Percentiles rank a stretch among this genome's conserved stretches.
These are phyloP conservation scores for Poecilia wingei DNA, from an alignment of 2,797 vertebrate genomes.

Conservation along the genomic window DNA sequence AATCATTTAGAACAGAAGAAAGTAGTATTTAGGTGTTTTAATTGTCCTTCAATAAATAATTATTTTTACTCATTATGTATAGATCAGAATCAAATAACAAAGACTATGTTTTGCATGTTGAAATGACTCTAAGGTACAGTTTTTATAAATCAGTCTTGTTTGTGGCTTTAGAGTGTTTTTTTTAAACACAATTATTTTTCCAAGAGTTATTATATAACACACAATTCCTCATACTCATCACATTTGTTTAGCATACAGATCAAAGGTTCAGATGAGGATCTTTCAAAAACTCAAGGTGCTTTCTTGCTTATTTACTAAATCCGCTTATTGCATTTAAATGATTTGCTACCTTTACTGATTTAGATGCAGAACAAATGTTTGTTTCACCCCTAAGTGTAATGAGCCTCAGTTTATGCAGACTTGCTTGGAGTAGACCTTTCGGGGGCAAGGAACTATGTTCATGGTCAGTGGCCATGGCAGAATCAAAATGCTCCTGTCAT, in stretches of 20 bases:
- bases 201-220: not conserved
- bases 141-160: not conserved
- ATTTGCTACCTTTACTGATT: conserved; percentile 49
- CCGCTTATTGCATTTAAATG: conserved; percentile 53
- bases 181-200: not conserved
- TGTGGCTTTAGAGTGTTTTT: not conserved
- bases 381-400: conserved; percentile 51
- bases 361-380: conserved; percentile 52
- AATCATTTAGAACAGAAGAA: not conserved
- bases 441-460: conserved; percentile 25
- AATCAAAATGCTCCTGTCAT: conserved; percentile 3
- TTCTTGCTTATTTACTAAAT: conserved; percentile 52
- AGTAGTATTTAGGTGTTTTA: not conserved
- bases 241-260: not conserved
- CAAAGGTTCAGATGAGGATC: not conserved
- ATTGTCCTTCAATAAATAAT: not conserved
- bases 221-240: not conserved
- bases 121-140: not conserved
- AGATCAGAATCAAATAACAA: not conserved
- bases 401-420: conserved; percentile 24
- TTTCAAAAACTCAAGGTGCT: conserved; percentile 20
- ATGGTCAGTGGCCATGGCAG: conserved; percentile 2
- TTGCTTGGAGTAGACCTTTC: conserved; percentile 9
- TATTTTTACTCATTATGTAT: not conserved
- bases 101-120: not conserved